Evolutionary conservation across 1,140 invertebrate species (phyloP).

Genomic region (Sitophilus oryzae): DNA sequence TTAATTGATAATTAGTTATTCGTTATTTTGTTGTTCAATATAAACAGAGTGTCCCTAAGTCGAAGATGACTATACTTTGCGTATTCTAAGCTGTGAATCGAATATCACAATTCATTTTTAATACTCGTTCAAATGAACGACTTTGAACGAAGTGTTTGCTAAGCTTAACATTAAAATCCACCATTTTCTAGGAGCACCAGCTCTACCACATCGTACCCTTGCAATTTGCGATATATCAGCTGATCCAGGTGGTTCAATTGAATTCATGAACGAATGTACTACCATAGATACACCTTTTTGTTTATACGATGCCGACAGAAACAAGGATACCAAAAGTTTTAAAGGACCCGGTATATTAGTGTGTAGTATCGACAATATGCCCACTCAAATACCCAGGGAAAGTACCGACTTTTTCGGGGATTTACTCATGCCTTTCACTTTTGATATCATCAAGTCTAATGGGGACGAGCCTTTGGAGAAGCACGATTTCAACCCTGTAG

Average conservation of each 20-base stretch:
- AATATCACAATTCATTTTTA: no score
- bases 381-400: slow-evolving; percentile 94
- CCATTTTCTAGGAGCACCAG: slow-evolving; percentile 61
- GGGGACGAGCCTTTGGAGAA: slow-evolving; percentile 77
- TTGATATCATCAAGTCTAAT: slow-evolving; percentile 88
- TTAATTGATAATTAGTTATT: not conserved
- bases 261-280: slow-evolving; percentile 99
- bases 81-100: no score
- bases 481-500: slow-evolving; percentile 69
- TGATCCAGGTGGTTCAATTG: slow-evolving; percentile 92
- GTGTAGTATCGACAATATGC: slow-evolving; percentile 99
- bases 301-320: slow-evolving; percentile 96
- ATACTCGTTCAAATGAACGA: no score
- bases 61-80: no score
- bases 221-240: slow-evolving; percentile 98
- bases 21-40: no score
- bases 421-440: slow-evolving; percentile 80
- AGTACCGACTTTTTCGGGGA: slow-evolving; percentile 97
- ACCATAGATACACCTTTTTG: slow-evolving; percentile 99
- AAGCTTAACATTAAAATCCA: not conserved
- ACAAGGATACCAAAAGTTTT: slow-evolving; percentile 94
- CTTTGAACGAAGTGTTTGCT: not conserved
- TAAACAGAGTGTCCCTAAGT: no score
- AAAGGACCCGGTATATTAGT: slow-evolving; percentile 95
- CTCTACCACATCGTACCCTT: slow-evolving; percentile 83